Percentiles rank a stretch among this genome's conserved stretches.
Evolutionary conservation across 2,888 invertebrate species (phyloP).

Genomic region (Calameuta filiformis): DNA sequence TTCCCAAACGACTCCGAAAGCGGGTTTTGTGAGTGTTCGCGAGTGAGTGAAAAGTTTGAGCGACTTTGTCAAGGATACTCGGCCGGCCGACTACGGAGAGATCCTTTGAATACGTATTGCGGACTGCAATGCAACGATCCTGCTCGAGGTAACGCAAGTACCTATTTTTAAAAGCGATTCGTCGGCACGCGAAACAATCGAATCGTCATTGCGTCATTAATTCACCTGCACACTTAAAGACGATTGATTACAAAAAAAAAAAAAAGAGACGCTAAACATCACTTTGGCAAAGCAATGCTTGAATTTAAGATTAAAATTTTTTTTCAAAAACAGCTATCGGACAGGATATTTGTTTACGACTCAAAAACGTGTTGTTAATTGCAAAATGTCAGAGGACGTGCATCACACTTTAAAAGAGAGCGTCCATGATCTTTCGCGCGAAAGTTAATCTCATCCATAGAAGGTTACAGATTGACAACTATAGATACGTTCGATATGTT

Average conservation of each 20-base stretch:
- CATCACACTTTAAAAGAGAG: background rate
- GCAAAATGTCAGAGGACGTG: background rate
- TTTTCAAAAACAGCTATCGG: too few species aligned
- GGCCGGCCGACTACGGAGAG: constrained; percentile 27
- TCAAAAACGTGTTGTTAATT: background rate
- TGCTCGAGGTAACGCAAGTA: constrained; percentile 44
- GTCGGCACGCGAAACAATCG: constrained; percentile 10
- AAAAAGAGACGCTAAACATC: background rate
- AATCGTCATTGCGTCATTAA: background rate
- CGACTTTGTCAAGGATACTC: constrained; percentile 32
- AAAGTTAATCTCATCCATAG: background rate
- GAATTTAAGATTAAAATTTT: background rate
- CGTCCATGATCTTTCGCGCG: background rate
- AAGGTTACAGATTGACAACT: background rate
- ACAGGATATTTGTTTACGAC: background rate
- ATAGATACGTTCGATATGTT: background rate
- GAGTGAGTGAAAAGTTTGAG: constrained; percentile 46
- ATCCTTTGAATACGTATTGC: background rate
- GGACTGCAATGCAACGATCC: constrained; percentile 5
- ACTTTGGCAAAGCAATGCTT: background rate
- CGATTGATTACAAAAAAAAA: background rate
- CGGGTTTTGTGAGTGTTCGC: constrained; percentile 37
- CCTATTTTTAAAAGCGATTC: constrained; percentile 37
- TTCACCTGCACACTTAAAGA: background rate
- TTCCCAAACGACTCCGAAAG: constrained; percentile 1